phyloP scores from a whole-genome alignment of 2,797 vertebrate genomes.

The Poeciliopsis presidionis region DNA sequence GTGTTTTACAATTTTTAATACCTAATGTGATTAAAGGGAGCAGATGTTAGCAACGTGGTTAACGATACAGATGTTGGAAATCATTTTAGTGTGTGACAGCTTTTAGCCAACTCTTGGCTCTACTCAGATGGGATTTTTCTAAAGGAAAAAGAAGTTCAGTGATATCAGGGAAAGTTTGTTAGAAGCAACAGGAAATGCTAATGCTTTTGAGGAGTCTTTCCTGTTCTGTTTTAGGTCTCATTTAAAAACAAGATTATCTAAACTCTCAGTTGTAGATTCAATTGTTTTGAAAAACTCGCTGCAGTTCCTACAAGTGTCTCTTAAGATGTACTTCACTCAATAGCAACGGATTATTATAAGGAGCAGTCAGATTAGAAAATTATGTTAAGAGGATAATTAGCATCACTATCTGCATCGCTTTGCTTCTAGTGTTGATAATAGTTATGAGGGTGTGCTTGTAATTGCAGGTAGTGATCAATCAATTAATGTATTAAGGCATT shows the following conservation, averaged over 20 bases:
- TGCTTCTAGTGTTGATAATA: constrained; percentile 47
- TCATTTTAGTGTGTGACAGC: constrained; percentile 5
- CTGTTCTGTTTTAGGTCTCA: constrained; percentile 36
- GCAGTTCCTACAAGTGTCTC: constrained; percentile 50
- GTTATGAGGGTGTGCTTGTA: constrained; percentile 46
- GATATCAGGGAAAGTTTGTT: constrained; percentile 19
- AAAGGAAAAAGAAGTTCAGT: not conserved
- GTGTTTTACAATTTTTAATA: constrained; percentile 18
- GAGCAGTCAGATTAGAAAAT: constrained; percentile 57
- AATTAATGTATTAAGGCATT: constrained; percentile 30
- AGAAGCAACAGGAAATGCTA: constrained; percentile 30
- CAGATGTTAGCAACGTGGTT: constrained; percentile 20
- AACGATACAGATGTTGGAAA: constrained; percentile 28
- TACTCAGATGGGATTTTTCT: constrained; percentile 14
- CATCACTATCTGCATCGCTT: constrained; percentile 32
- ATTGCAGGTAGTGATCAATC: constrained; percentile 55
- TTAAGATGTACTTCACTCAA: constrained; percentile 52
- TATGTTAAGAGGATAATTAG: constrained; percentile 63
- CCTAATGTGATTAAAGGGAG: not conserved
- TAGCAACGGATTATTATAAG: constrained; percentile 54
- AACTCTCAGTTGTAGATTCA: constrained; percentile 11
- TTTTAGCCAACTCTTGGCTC: constrained; percentile 8
- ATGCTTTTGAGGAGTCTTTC: constrained; percentile 15
- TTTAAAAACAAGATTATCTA: constrained; percentile 32
- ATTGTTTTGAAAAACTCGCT: constrained; percentile 32